These are phyloP conservation scores for Chrysopa pallens DNA, from an alignment of 1,140 invertebrate genomes.

Conservation along the genomic window DNA sequence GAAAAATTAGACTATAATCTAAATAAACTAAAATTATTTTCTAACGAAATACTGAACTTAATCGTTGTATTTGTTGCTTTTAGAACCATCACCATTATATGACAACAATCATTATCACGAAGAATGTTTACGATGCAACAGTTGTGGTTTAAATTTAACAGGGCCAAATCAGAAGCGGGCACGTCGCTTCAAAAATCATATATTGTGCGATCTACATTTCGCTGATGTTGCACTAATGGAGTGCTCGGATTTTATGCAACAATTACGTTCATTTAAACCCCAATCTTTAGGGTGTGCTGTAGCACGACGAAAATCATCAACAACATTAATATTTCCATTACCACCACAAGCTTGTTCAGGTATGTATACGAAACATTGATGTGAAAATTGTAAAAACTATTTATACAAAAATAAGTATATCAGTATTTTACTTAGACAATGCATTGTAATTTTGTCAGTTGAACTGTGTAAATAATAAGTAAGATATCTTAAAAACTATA, in stretches of 20 bases:
- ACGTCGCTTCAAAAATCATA: conserved; percentile 61
- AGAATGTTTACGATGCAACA: conserved; percentile 88
- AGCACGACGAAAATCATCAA: conserved; percentile 77
- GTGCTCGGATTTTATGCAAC: conserved; percentile 91
- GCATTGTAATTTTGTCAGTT: not conserved
- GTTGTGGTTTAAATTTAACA: conserved; percentile 79
- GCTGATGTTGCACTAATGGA: conserved; percentile 90
- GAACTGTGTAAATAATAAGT: not conserved
- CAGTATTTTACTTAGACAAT: no score
- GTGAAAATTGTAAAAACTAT: no score
- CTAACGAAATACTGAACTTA: no score
- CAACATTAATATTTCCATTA: conserved; percentile 82
- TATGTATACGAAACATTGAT: conserved; percentile 22
- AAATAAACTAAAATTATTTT: no score
- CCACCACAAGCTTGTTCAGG: conserved; percentile 88
- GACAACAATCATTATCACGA: conserved; percentile 92
- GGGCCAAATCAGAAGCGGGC: conserved; percentile 74
- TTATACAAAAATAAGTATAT: no score
- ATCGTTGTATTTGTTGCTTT: no score
- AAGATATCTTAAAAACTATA: not conserved
- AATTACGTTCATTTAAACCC: conserved; percentile 85
- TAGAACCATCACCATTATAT: conserved; percentile 76
- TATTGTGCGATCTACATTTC: conserved; percentile 79
- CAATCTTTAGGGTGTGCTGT: conserved; percentile 87
- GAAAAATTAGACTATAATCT: no score